These are phyloP conservation scores for Corvus moneduloides DNA, from an alignment of 2,113 vertebrate species.

Conservation along the genomic window DNA sequence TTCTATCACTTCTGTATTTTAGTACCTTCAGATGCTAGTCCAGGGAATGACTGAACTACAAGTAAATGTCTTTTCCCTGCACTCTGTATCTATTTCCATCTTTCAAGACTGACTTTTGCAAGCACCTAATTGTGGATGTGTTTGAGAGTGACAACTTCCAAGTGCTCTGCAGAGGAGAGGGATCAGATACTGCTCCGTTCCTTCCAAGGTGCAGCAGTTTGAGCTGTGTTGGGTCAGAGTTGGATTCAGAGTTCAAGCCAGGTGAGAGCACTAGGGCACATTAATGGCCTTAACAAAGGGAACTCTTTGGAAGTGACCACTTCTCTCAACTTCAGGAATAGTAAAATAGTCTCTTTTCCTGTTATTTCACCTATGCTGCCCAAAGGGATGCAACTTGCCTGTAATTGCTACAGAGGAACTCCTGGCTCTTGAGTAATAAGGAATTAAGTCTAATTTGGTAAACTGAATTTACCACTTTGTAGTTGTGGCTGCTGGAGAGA, in stretches of 20 bases:
- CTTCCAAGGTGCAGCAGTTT: not conserved
- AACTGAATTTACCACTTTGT: conserved; percentile 39
- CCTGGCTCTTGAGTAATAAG: conserved; percentile 7
- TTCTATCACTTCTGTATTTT: not conserved
- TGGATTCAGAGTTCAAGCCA: not conserved
- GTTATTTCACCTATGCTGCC: not conserved
- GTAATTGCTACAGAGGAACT: not conserved
- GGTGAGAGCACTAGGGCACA: not conserved
- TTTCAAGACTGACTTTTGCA: not conserved
- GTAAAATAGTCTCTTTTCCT: conserved; percentile 12
- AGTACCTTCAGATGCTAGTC: not conserved
- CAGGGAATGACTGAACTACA: not conserved
- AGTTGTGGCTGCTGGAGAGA: not conserved
- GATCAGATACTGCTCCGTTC: not conserved
- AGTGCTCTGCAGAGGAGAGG: not conserved
- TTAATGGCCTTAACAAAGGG: not conserved
- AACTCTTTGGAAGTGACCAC: not conserved
- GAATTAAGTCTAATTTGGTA: conserved; percentile 44
- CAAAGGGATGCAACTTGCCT: conserved; percentile 38
- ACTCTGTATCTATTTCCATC: not conserved
- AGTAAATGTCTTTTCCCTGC: not conserved
- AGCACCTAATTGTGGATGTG: not conserved
- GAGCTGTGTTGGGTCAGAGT: not conserved
- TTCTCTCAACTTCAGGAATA: not conserved
- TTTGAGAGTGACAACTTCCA: not conserved